These are phyloP conservation scores for Drosophila novamexicana DNA, from an alignment of 1,140 invertebrate species.

Conservation along the genomic window DNA sequence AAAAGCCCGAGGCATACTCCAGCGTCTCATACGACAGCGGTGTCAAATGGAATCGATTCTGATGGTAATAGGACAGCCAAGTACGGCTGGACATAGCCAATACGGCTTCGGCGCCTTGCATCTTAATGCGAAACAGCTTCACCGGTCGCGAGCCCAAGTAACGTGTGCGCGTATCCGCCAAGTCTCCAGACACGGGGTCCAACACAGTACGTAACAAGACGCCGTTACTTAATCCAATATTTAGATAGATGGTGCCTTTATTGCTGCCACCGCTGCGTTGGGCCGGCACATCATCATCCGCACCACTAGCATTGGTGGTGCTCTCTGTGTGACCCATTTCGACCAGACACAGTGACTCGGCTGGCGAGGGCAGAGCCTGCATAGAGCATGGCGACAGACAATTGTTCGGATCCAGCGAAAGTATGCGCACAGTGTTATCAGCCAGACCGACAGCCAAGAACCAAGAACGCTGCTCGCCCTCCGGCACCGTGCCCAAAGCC, in stretches of 20 bases:
- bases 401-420: slow-evolving; percentile 97
- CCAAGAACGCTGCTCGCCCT: slow-evolving; percentile 97
- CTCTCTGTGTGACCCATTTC: slow-evolving; percentile 90
- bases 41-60: slow-evolving; percentile 98
- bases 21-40: slow-evolving; percentile 98
- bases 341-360: slow-evolving; percentile 98
- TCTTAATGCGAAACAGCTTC: slow-evolving; percentile 97
- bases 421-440: slow-evolving; percentile 98
- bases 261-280: slow-evolving; percentile 79
- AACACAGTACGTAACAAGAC: slow-evolving; percentile 97
- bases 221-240: slow-evolving; percentile 99
- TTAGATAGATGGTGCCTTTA: slow-evolving; percentile 94
- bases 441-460: slow-evolving; percentile 98
- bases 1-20: slow-evolving; percentile 97
- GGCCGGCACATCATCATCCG: slow-evolving; percentile 81
- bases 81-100: slow-evolving; percentile 98
- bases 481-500: slow-evolving; percentile 97
- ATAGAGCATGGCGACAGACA: slow-evolving; percentile 97
- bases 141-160: slow-evolving; percentile 98
- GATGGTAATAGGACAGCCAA: slow-evolving; percentile 99
- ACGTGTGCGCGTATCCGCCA: slow-evolving; percentile 98
- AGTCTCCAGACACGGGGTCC: slow-evolving; percentile 98
- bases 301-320: slow-evolving; percentile 82
- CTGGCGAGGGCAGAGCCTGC: slow-evolving; percentile 98
- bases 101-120: slow-evolving; percentile 98